Conservation (phyloP, 1,140 invertebrate species). For the Forficula auricularia region DNA sequence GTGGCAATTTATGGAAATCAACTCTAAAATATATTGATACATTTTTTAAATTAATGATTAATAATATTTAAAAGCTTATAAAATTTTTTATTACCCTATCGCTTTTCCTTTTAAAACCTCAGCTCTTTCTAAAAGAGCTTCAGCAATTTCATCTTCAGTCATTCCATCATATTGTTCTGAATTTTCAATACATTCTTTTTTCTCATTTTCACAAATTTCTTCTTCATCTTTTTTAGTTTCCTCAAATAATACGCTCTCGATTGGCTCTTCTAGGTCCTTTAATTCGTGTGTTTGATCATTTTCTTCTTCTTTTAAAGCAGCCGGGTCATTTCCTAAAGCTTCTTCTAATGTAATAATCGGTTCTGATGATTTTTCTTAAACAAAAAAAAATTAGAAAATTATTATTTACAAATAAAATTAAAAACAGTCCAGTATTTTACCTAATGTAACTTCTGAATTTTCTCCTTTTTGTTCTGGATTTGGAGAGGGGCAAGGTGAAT, state of each 20-base stretch:
- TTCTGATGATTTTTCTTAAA: slow-evolving; percentile 20
- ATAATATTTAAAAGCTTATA: slow-evolving; percentile 8
- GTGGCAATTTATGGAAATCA: slow-evolving; percentile 47
- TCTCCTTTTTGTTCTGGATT: no score
- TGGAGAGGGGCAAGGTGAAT: no score
- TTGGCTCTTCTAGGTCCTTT: background rate
- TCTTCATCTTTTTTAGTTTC: slow-evolving; percentile 10
- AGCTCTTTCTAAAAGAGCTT: slow-evolving; percentile 43
- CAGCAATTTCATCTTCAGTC: slow-evolving; percentile 45
- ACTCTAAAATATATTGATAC: slow-evolving; percentile 28
- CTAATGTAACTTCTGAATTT: no score
- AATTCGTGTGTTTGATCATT: slow-evolving; percentile 13
- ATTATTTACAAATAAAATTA: background rate
- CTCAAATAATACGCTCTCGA: background rate
- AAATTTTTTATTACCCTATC: slow-evolving; percentile 43
- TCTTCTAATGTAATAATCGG: slow-evolving; percentile 23
- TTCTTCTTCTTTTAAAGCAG: slow-evolving; percentile 12
- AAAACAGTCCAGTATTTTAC: slow-evolving; percentile 17
- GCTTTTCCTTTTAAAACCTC: slow-evolving; percentile 44
- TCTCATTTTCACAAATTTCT: slow-evolving; percentile 3
- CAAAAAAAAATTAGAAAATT: slow-evolving; percentile 6
- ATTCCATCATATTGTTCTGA: slow-evolving; percentile 16
- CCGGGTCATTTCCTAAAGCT: slow-evolving; percentile 18
- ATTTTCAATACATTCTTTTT: slow-evolving; percentile 9
- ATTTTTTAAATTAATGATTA: slow-evolving; percentile 3